These are phyloP conservation scores for Melanogrammus aeglefinus DNA, from an alignment of 2,797 vertebrate species.

Conservation along the genomic window DNA sequence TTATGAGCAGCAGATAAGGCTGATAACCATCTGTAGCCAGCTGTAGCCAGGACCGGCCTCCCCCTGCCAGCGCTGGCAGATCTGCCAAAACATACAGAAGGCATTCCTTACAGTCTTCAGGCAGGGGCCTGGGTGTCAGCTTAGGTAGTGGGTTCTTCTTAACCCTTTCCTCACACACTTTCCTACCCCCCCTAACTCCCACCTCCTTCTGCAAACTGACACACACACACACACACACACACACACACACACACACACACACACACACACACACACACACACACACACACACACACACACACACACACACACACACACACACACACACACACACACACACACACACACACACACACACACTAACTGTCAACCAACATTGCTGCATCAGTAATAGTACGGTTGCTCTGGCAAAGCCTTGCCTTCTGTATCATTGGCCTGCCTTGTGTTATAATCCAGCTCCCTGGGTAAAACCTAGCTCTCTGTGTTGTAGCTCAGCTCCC, in stretches of 20 bases:
- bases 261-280: not conserved
- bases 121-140: slow-evolving; percentile 1
- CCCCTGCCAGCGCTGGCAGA: slow-evolving; percentile 42
- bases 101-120: slow-evolving; percentile 64
- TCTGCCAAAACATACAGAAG: slow-evolving; percentile 65
- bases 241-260: not conserved
- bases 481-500: too few species aligned
- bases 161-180: not conserved
- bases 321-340: not conserved
- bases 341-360: not conserved
- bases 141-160: not conserved
- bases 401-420: not conserved
- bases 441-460: not conserved
- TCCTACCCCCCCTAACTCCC: not conserved
- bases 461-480: too few species aligned
- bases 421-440: too few species aligned
- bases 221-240: not conserved
- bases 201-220: not conserved
- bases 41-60: slow-evolving; percentile 33
- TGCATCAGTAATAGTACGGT: too few species aligned
- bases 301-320: not conserved
- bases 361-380: too few species aligned
- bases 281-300: not conserved
- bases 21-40: slow-evolving; percentile 68
- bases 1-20: slow-evolving; percentile 69